Evolutionary conservation across 2,113 vertebrate genomes (phyloP).

Genomic region (Dryoscopus gambensis): DNA sequence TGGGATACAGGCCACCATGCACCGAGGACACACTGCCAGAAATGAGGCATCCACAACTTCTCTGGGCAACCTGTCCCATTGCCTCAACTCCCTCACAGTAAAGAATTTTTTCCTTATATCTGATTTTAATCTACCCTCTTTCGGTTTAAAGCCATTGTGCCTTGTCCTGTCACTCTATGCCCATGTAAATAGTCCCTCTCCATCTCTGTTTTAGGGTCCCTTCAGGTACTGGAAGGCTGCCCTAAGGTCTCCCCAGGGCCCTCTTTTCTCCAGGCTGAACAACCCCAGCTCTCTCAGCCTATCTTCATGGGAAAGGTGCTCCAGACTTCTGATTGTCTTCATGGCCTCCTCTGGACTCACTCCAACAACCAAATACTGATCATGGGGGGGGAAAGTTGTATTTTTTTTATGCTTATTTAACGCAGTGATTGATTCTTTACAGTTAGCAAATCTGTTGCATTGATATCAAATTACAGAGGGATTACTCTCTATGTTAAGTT

Average conservation of each 20-base stretch:
- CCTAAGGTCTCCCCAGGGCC: neutral
- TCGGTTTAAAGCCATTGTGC: neutral
- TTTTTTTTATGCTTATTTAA: neutral
- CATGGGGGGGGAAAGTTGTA: neutral
- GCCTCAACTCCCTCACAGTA: neutral
- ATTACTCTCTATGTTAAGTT: neutral
- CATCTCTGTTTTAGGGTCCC: neutral
- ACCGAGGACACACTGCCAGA: neutral
- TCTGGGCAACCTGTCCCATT: neutral
- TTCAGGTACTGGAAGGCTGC: neutral
- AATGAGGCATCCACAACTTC: neutral
- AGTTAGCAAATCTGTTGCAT: neutral
- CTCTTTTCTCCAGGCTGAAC: neutral
- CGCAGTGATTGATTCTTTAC: neutral
- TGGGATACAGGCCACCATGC: no score
- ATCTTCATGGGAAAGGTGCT: neutral
- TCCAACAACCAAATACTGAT: neutral
- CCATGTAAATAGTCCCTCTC: fast-evolving
- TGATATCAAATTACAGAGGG: neutral
- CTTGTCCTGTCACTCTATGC: neutral
- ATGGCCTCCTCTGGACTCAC: neutral
- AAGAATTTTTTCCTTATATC: neutral
- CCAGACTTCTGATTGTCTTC: neutral
- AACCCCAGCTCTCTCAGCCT: neutral
- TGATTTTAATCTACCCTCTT: neutral